Evolutionary conservation across 2,888 invertebrate genomes (phyloP), one percentile per base, ranked within the genome.

Genomic region (Petrolisthes cinctipes): DNA sequence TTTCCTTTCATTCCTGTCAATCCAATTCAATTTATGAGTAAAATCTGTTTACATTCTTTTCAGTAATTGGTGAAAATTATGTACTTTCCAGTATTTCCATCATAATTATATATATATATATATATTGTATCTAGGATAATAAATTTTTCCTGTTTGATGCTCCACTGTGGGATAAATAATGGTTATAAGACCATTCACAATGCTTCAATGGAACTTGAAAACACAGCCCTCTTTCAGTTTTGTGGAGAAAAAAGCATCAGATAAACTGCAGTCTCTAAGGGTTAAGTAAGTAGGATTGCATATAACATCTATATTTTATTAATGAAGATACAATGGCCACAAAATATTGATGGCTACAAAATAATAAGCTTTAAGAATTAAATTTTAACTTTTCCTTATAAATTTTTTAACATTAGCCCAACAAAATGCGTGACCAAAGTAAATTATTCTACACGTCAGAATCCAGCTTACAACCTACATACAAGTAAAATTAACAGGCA

Each of bases 261-360:
- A 75, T 75, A 75, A 51, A 76, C 76, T 53, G 11, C 51, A n/a
- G 3, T 76, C 56, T 56, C 56, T 53, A 56, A 79, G 54, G 54
- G 53, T 79, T 5, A 79, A 56, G 56, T 79, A 54, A 79, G 20
- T 20, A n/a, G 51, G 51, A 1, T 2, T 37, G 37, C 37, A 37
- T 37, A 37, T 37, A 86, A 86, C 85, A 86, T 81, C 66, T 85
- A 80, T 14, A 68, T 81, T 81, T 85, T 85, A 85, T 85, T 85
- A n/a, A 79, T 68, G 37, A 80, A 81, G 71, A 61, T 51, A 86
- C 56, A 86, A 86, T 86, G 57, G 85, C 81, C 85, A 86, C 75
- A 86, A 73, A 66, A 68, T 37, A 81, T 68, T n/a, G 37, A 82
- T 68, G 68, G 68, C 82, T 68, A 68, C 51, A 68, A 23, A 11